Conservation (phyloP, 2,888 invertebrate species). For the Macrophya alboannulata region DNA sequence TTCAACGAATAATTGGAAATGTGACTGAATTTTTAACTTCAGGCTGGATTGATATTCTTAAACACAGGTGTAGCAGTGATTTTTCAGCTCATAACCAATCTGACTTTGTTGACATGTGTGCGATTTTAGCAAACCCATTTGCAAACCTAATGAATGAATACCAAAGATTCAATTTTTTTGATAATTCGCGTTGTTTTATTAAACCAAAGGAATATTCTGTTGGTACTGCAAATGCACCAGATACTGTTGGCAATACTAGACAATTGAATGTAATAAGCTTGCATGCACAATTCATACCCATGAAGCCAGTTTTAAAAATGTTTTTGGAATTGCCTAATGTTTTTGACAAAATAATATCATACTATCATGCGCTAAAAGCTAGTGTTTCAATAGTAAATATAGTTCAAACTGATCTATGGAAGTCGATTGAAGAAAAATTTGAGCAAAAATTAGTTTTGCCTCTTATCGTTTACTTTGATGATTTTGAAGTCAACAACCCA, state of each 20-base stretch:
- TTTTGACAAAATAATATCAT: conserved; percentile 56
- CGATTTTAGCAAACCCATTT: conserved; percentile 17
- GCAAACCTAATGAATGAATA: conserved; percentile 11
- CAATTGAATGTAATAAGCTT: background rate
- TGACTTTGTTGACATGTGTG: background rate
- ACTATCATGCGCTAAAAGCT: conserved; percentile 58
- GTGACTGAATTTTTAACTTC: conserved; percentile 3
- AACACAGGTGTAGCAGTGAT: background rate
- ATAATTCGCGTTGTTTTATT: background rate
- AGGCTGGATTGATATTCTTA: background rate
- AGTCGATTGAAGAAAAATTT: conserved; percentile 57
- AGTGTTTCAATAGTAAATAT: conserved; percentile 50
- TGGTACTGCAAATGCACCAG: conserved; percentile 15
- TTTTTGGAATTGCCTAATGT: conserved; percentile 63
- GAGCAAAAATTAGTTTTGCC: conserved; percentile 57
- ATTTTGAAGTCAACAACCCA: conserved; percentile 65
- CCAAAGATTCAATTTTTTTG: conserved; percentile 14
- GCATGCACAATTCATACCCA: conserved; percentile 53
- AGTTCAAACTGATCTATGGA: conserved; percentile 56
- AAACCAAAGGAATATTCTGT: conserved; percentile 9
- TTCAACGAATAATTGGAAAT: conserved; percentile 20
- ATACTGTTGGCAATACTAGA: background rate
- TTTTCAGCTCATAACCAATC: background rate
- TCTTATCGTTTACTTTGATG: conserved; percentile 61
- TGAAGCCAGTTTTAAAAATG: conserved; percentile 58